Evolutionary conservation across 2,113 vertebrate genomes (phyloP).

Genomic region (Halcyon malimbica): DNA sequence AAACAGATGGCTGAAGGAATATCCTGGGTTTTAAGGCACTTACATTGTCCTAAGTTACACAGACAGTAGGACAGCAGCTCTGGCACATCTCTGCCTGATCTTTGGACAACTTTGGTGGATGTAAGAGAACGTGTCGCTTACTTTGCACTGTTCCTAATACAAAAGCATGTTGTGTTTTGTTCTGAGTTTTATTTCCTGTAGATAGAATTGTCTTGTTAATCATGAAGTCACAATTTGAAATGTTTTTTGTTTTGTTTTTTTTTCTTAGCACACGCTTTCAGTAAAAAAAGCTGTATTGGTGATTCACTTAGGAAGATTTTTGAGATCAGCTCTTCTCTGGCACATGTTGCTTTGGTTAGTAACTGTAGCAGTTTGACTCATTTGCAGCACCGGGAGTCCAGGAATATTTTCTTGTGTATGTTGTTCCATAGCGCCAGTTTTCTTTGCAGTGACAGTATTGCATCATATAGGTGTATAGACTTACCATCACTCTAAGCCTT

Average conservation of each 20-base stretch:
- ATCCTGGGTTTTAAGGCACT: not conserved
- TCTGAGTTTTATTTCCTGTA: not conserved
- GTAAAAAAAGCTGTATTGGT: not conserved
- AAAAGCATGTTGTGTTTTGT: not conserved
- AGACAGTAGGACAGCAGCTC: not conserved
- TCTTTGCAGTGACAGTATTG: not conserved
- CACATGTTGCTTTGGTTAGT: conserved; percentile 46
- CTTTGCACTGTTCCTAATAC: not conserved
- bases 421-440: not conserved
- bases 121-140: not conserved
- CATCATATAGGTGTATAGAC: not conserved
- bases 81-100: not conserved
- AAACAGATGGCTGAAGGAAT: not conserved
- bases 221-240: not conserved
- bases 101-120: not conserved
- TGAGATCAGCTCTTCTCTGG: conserved; percentile 40
- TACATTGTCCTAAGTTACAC: not conserved
- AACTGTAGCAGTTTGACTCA: conserved; percentile 30
- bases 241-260: not conserved
- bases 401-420: conserved; percentile 47
- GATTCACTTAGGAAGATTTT: conserved; percentile 41
- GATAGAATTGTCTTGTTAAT: not conserved
- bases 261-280: not conserved
- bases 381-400: conserved; percentile 3
- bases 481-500: not conserved